A percentile compares a stretch with the other conserved stretches of the same genome.
These are phyloP conservation scores for Galemys pyrenaicus DNA, from an alignment of 2,113 vertebrate species.

Conservation along the genomic window DNA sequence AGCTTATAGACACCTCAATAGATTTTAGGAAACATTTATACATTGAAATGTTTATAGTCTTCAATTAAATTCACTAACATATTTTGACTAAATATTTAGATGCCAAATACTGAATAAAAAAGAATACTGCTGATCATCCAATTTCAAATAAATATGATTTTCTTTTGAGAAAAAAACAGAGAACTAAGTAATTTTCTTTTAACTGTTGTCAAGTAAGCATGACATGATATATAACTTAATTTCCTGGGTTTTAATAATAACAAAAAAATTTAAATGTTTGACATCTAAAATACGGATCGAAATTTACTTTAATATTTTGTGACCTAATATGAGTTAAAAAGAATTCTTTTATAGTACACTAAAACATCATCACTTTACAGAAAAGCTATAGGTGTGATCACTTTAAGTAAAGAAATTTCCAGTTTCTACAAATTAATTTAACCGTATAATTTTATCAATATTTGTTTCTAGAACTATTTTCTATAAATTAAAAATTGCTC, in stretches of 20 bases:
- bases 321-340: constrained; percentile 11
- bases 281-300: constrained; percentile 32
- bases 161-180: neutral
- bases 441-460: constrained; percentile 61
- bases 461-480: constrained; percentile 72
- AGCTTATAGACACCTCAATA: constrained; percentile 28
- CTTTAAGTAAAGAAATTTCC: constrained; percentile 29
- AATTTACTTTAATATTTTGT: constrained; percentile 45
- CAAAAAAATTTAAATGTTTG: neutral
- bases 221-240: neutral
- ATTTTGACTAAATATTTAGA: neutral
- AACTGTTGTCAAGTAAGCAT: neutral
- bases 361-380: constrained; percentile 29
- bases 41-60: constrained; percentile 31
- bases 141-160: neutral
- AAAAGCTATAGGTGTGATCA: neutral
- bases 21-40: constrained; percentile 33
- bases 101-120: constrained; percentile 40
- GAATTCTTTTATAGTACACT: constrained; percentile 13
- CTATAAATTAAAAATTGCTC: constrained; percentile 69
- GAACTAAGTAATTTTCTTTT: constrained; percentile 20
- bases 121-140: constrained; percentile 11
- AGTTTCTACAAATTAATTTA: constrained; percentile 50
- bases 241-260: constrained; percentile 33
- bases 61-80: neutral